These are phyloP conservation scores for Hypena proboscidalis DNA, from an alignment of 2,888 invertebrate species.

Conservation along the genomic window DNA sequence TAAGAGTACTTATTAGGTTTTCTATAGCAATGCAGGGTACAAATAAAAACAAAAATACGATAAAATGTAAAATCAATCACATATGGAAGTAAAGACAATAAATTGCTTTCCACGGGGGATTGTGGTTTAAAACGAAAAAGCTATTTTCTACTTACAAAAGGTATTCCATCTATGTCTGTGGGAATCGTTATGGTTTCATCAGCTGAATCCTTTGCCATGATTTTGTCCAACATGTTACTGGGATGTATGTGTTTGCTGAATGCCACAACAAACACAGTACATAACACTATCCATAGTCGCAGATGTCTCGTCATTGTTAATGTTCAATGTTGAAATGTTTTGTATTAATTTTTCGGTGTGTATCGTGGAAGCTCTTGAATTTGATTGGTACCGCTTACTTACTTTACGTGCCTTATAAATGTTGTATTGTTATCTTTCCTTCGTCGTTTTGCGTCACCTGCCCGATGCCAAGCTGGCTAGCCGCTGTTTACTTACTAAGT, in stretches of 20 bases:
- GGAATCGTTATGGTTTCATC: slow-evolving; percentile 24
- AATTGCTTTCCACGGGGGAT: too few relatives aligned
- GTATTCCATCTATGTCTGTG: slow-evolving; percentile 46
- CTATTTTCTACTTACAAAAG: slow-evolving; percentile 59
- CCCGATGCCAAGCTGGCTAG: slow-evolving; percentile 48
- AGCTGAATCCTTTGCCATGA: slow-evolving; percentile 26
- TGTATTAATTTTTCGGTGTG: slow-evolving; percentile 10
- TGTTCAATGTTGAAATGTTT: not conserved
- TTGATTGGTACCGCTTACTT: slow-evolving; percentile 41
- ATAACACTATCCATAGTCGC: slow-evolving; percentile 36
- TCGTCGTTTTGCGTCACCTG: slow-evolving; percentile 47
- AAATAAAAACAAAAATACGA: too few relatives aligned
- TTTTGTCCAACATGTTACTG: slow-evolving; percentile 33
- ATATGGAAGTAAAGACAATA: too few relatives aligned
- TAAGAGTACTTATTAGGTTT: too few relatives aligned
- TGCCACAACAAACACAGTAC: slow-evolving; percentile 32
- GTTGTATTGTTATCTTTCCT: slow-evolving; percentile 49
- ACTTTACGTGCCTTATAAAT: slow-evolving; percentile 56
- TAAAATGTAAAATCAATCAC: too few relatives aligned
- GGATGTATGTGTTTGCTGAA: slow-evolving; percentile 60
- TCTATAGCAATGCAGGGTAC: too few relatives aligned
- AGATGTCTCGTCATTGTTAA: slow-evolving; percentile 42
- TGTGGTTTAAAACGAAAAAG: not conserved
- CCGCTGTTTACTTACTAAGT: slow-evolving; percentile 32
- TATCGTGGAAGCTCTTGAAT: slow-evolving; percentile 27